Conservation (phyloP, 64 coral and sea anemone species). For the Catalaphyllia jardinei region DNA sequence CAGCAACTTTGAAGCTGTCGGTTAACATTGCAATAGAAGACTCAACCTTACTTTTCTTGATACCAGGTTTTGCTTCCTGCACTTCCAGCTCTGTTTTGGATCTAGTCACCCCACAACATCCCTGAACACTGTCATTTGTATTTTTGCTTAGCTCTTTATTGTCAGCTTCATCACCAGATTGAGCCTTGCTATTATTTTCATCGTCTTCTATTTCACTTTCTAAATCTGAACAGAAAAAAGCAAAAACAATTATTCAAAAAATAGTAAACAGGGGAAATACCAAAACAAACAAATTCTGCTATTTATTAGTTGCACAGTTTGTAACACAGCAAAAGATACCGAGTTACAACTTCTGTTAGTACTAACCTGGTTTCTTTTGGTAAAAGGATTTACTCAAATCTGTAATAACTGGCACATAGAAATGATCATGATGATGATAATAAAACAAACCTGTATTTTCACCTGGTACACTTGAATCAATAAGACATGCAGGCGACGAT, state of each 20-base stretch:
- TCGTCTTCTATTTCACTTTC: constrained; percentile 24
- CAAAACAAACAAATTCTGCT: background rate
- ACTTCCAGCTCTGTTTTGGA: constrained; percentile 20
- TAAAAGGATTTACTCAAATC: background rate
- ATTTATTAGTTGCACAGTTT: background rate
- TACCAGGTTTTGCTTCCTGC: constrained; percentile 21
- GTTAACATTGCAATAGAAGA: too few relatives aligned
- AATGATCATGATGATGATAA: too few relatives aligned
- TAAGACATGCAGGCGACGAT: constrained; percentile 49
- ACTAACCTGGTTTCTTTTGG: too few relatives aligned
- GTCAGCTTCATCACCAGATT: too few relatives aligned
- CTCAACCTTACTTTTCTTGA: constrained; percentile 41
- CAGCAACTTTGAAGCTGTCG: too few relatives aligned
- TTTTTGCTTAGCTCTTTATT: background rate
- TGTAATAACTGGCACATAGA: background rate
- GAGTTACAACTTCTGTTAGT: too few relatives aligned
- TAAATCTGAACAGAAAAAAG: background rate
- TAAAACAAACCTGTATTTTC: constrained; percentile 11
- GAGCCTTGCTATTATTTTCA: background rate
- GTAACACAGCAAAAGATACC: too few relatives aligned
- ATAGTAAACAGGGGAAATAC: background rate
- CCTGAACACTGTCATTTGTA: constrained; percentile 20
- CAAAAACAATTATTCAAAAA: background rate
- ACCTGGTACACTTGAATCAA: constrained; percentile 43
- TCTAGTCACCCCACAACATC: constrained; percentile 23